A percentile compares a stretch with the other conserved stretches of the same genome.
These are phyloP conservation scores for Actias luna DNA, from an alignment of 2,888 invertebrate genomes.

Conservation along the genomic window DNA sequence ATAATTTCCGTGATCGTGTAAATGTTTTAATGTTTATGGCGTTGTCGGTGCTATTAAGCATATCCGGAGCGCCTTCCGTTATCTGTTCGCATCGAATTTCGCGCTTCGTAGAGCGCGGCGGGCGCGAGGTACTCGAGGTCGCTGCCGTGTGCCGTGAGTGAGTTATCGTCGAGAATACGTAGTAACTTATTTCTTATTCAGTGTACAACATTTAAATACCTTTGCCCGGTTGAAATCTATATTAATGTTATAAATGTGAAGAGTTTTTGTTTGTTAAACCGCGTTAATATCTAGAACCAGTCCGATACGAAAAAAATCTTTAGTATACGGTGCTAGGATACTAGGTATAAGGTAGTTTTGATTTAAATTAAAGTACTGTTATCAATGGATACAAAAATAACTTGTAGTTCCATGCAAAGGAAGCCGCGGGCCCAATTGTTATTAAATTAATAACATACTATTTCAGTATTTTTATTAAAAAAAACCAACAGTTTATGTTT, in stretches of 20 bases:
- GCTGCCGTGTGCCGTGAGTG: conserved; percentile 8
- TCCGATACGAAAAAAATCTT: no score
- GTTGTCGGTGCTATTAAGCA: conserved; percentile 9
- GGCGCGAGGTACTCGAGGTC: conserved; percentile 16
- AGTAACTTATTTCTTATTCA: neutral
- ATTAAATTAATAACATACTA: no score
- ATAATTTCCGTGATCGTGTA: neutral
- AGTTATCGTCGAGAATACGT: neutral
- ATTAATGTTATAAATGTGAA: no score
- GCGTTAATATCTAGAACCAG: no score
- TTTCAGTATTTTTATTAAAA: no score
- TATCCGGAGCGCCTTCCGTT: conserved; percentile 16
- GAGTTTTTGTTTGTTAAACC: neutral
- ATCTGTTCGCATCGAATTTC: conserved; percentile 11
- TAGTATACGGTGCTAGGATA: no score
- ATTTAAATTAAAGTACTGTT: no score
- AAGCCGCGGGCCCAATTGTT: no score
- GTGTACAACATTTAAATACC: neutral
- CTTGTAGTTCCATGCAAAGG: no score
- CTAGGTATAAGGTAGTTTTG: no score
- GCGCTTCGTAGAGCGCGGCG: conserved; percentile 20
- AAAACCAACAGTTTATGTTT: no score
- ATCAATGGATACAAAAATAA: no score
- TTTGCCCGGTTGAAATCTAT: neutral
- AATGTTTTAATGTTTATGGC: neutral